These are phyloP conservation scores for Jordanella pulchra DNA, from an alignment of 2,797 vertebrate genomes.

Conservation along the genomic window DNA sequence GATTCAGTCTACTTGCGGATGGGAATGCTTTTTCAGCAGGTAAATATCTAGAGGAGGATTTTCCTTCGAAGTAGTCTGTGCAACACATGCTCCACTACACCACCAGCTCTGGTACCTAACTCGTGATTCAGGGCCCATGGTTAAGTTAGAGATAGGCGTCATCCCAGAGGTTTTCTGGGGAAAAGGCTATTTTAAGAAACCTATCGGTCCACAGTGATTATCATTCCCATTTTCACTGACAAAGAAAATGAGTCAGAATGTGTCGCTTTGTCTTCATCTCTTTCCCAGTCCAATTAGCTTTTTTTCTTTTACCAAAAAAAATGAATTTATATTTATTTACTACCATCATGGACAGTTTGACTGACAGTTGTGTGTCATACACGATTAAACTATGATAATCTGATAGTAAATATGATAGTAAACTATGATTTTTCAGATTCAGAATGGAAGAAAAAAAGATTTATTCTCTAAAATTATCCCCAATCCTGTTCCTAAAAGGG, in stretches of 20 bases:
- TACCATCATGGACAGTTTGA: not conserved
- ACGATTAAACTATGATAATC: not conserved
- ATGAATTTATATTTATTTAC: conserved; percentile 3
- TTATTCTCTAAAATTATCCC: no score
- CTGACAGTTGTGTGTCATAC: not conserved
- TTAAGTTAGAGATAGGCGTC: conserved; percentile 27
- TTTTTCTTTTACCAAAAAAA: conserved; percentile 14
- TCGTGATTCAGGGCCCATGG: conserved; percentile 33
- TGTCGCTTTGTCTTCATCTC: conserved; percentile 20
- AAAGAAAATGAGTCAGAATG: conserved; percentile 30
- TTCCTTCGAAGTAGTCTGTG: conserved; percentile 29
- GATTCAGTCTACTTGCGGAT: conserved; percentile 1
- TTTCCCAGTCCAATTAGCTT: not conserved
- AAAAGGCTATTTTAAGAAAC: conserved; percentile 52
- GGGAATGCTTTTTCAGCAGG: conserved; percentile 36
- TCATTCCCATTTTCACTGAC: conserved; percentile 27
- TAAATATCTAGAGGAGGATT: conserved; percentile 39
- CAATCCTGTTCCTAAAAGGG: no score
- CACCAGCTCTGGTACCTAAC: conserved; percentile 18
- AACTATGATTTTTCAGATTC: not conserved
- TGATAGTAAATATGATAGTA: no score
- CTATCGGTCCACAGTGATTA: conserved; percentile 43
- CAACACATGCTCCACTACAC: conserved; percentile 13
- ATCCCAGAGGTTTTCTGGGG: conserved; percentile 31
- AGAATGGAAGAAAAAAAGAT: no score